Base-by-base conservation (phyloP, 2,888 invertebrate genomes). In the Cantharis lateralis region DNA sequence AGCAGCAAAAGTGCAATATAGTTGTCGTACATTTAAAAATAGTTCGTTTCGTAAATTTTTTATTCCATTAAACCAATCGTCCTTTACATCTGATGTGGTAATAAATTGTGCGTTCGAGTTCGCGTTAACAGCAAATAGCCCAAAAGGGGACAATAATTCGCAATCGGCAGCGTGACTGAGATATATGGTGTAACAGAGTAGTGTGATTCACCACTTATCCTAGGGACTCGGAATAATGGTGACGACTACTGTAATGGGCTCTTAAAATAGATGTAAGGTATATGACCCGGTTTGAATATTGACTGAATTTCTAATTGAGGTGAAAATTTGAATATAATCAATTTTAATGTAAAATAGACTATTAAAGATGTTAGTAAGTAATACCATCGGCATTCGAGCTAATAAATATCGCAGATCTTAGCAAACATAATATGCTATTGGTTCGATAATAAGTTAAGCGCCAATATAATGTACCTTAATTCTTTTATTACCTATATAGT, bases 61-160 rank as follows among this genome's bases (percentile, higher is more conserved):
- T 82, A 81, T 83, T 83, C 82, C 81, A 83, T 83, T 82, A 81
- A 74, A 81, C 77, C 74, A 75, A 70, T 80, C 83, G 84, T 83
- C 84, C 81, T 80, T 80, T 77, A 81, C 86, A 85, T 84, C 85
- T 85, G 86, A 85, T 84, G 80, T 77, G 83, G 81, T 80, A 82
- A 85, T 86, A 86, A 84, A 86, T 86, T 82, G 84, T 80, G 81
- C 79, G 83, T 83, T 85, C 85, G 84, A 82, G 82, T 84, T 83
- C 82, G 85, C 85, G 86, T 86, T 86, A 86, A 86, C 86, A 85
- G 85, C 85, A 86, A 86, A 86, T 86, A 84, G 85, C 85, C 85
- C 86, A 85, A 84, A 85, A 84, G 86, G 86, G 86, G 86, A 86
- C 86, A 86, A 86, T 86, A 86, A 86, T 85, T 86, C 84, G 82